These are phyloP conservation scores for Mola mola DNA, from an alignment of 2,113 vertebrate species.

Conservation along the genomic window DNA sequence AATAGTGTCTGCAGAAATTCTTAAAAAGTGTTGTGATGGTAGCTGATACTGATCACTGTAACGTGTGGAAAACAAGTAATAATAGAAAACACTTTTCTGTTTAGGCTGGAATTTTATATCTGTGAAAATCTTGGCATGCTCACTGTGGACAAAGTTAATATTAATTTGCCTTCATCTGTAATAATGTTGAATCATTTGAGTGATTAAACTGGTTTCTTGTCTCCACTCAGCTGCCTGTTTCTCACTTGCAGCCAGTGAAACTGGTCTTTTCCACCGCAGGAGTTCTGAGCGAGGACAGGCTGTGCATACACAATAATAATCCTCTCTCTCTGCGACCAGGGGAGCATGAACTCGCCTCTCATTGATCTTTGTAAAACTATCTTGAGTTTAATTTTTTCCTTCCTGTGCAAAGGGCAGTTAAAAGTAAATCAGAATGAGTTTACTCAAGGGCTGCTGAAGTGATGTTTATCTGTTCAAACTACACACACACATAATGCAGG, in stretches of 20 bases:
- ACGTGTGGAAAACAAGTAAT: slow-evolving; percentile 22
- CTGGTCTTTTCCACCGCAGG: slow-evolving; percentile 11
- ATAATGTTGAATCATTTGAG: slow-evolving; percentile 21
- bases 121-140: slow-evolving; percentile 1
- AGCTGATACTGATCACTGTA: slow-evolving; percentile 18
- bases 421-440: slow-evolving; percentile 40
- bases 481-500: slow-evolving; percentile 36
- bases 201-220: slow-evolving; percentile 22
- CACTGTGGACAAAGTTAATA: not conserved
- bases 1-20: slow-evolving; percentile 10
- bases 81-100: slow-evolving; percentile 17
- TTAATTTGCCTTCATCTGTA: not conserved
- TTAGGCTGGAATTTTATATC: slow-evolving; percentile 3
- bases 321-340: slow-evolving; percentile 54
- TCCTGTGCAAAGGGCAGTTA: slow-evolving; percentile 36
- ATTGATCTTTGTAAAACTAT: slow-evolving; percentile 60
- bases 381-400: slow-evolving; percentile 44
- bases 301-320: slow-evolving; percentile 59
- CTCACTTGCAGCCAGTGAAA: slow-evolving; percentile 26
- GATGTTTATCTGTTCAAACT: slow-evolving; percentile 1
- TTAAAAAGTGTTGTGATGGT: not conserved
- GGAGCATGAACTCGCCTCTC: slow-evolving; percentile 51
- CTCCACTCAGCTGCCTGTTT: slow-evolving; percentile 12
- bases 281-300: slow-evolving; percentile 17
- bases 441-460: slow-evolving; percentile 22